Evolutionary conservation across 37 sponge, comb jelly and placozoan species (phyloP), one percentile per base, ranked within the genome.

Genomic region (Bolinopsis microptera): DNA sequence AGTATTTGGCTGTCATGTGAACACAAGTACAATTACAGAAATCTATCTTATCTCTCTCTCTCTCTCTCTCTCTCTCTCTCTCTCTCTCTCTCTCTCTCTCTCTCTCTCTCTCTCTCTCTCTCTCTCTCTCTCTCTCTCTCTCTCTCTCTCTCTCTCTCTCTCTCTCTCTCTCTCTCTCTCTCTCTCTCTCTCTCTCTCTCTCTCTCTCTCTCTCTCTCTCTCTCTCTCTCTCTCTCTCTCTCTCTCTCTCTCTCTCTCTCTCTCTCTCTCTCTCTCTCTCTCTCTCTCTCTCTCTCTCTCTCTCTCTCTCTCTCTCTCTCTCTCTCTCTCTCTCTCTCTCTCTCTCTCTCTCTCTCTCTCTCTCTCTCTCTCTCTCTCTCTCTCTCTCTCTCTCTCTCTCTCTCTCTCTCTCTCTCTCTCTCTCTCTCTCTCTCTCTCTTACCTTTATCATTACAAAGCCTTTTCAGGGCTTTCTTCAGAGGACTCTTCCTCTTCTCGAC

Each of bases 401-500:
- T n/a, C n/a, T n/a, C n/a, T n/a, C n/a, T n/a, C n/a, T n/a, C n/a
- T n/a, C n/a, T n/a, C n/a, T n/a, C n/a, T n/a, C n/a, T n/a, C n/a
- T n/a, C n/a, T n/a, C n/a, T n/a, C n/a, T n/a, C n/a, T n/a, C n/a
- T n/a, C n/a, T n/a, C n/a, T n/a, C n/a, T n/a, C n/a, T 32, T 77
- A 77, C 80, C 80, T 41, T 86, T 86, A 39, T 86, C 90, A 26
- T 86, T 86, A 40, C 90, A 86, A 21, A 86, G 35, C 26, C 90
- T 28, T 27, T 86, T 86, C 0, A 38, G 34, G 61, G 90, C 90
- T 27, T 86, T 86, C 61, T 86, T 86, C 27, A 86, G 61, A 3
- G 90, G 90, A 25, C 90, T 86, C 28, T 86, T 86, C 90, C 90
- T 38, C 48, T 86, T 28, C 61, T 86, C 90, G 18, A 86, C 61